These are phyloP conservation scores for Chlamydotis undulata DNA, from an alignment of 2,113 vertebrate genomes.

Conservation along the genomic window DNA sequence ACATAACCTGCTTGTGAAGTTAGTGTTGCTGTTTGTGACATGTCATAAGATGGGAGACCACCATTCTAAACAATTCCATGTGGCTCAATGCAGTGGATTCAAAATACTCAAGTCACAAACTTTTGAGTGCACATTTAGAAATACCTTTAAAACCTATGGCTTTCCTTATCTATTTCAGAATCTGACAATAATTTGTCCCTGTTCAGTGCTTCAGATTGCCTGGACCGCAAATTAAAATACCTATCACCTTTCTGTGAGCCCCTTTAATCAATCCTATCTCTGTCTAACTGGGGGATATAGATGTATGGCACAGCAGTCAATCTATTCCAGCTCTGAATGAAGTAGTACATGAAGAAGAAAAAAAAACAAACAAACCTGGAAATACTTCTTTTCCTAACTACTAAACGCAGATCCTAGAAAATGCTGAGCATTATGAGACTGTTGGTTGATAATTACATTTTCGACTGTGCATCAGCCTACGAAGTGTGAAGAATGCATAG, in stretches of 20 bases:
- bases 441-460: background rate
- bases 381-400: background rate
- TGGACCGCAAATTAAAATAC: background rate
- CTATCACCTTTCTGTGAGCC: background rate
- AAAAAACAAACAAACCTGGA: background rate
- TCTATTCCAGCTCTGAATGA: background rate
- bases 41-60: background rate
- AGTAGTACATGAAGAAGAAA: background rate
- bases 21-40: background rate
- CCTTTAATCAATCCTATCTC: background rate
- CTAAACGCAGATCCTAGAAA: background rate
- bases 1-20: background rate
- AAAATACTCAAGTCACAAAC: background rate
- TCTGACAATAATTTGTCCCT: background rate
- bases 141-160: background rate
- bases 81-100: too few relatives aligned
- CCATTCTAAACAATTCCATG: background rate
- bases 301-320: background rate
- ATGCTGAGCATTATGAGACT: background rate
- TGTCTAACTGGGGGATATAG: fast-evolving
- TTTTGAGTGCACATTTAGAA: background rate
- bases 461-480: background rate
- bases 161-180: background rate
- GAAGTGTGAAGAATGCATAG: background rate
- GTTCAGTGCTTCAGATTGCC: background rate